A percentile compares a stretch with the other conserved stretches of the same genome.
Conservation (phyloP, 2,113 vertebrate species). For the Columba janthina region DNA sequence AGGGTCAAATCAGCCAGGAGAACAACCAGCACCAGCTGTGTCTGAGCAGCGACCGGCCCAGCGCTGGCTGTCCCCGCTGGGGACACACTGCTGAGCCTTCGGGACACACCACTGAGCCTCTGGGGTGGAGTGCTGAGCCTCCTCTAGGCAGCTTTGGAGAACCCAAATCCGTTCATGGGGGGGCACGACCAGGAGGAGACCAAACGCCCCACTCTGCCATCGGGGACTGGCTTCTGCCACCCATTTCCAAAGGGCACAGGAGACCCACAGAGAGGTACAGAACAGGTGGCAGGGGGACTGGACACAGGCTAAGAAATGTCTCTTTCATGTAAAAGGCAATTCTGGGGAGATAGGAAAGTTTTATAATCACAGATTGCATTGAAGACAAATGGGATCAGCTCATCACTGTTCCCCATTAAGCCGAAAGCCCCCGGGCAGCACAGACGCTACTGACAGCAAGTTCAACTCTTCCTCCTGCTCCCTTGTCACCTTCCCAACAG, state of each 20-base stretch:
- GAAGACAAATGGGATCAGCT: background rate
- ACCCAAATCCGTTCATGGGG: accelerated
- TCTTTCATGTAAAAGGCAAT: background rate
- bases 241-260: background rate
- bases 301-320: accelerated
- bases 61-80: no score
- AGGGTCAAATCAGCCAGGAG: accelerated
- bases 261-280: background rate
- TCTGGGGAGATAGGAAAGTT: background rate
- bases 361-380: accelerated
- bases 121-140: no score
- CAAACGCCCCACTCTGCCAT: accelerated
- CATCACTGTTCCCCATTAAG: background rate
- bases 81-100: no score
- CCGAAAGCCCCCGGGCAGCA: background rate
- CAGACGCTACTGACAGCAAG: background rate
- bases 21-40: background rate
- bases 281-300: background rate
- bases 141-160: background rate
- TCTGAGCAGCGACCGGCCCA: accelerated
- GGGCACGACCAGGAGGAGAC: background rate
- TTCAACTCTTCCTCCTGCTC: background rate
- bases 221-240: accelerated
- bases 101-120: no score
- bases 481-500: background rate